A percentile compares a stretch with the other conserved stretches of the same genome.
Evolutionary conservation across 2,797 vertebrate species (phyloP).

Genomic region (Eulemur rubriventer): DNA sequence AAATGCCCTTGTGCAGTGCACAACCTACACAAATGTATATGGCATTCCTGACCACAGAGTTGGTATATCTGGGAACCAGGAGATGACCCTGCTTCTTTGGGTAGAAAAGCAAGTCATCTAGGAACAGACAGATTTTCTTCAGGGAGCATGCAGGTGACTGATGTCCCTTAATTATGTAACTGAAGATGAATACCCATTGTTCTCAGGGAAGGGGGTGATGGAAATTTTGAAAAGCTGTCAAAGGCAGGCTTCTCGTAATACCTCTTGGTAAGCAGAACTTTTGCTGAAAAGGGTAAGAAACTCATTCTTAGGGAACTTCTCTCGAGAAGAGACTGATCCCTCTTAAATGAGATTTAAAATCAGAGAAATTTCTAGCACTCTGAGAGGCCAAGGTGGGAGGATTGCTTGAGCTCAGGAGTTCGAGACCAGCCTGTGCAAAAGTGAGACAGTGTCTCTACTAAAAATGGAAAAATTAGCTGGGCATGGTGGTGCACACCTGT

Average conservation of each 20-base stretch:
- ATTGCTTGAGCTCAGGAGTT: too few species aligned
- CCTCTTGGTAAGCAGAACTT: neutral
- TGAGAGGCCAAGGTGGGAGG: too few species aligned
- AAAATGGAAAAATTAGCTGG: too few species aligned
- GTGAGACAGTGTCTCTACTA: too few species aligned
- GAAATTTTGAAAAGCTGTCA: neutral
- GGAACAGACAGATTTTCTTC: neutral
- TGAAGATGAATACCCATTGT: neutral
- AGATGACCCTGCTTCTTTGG: neutral
- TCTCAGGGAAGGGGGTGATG: neutral
- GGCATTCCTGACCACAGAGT: neutral
- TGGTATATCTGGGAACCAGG: neutral
- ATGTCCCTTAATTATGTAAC: neutral
- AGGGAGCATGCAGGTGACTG: neutral
- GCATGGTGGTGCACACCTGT: too few species aligned
- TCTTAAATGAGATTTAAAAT: conserved; percentile 19
- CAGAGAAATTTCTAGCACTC: neutral
- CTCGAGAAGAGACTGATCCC: neutral
- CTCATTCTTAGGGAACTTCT: neutral
- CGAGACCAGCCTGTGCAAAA: too few species aligned
- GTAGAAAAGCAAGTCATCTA: neutral
- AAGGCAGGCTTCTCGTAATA: neutral
- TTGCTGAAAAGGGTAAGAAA: neutral
- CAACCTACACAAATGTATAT: neutral
- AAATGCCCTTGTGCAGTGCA: neutral